Base-by-base conservation (phyloP, 2,888 invertebrate genomes). In the Aporophyla lueneburgensis region DNA sequence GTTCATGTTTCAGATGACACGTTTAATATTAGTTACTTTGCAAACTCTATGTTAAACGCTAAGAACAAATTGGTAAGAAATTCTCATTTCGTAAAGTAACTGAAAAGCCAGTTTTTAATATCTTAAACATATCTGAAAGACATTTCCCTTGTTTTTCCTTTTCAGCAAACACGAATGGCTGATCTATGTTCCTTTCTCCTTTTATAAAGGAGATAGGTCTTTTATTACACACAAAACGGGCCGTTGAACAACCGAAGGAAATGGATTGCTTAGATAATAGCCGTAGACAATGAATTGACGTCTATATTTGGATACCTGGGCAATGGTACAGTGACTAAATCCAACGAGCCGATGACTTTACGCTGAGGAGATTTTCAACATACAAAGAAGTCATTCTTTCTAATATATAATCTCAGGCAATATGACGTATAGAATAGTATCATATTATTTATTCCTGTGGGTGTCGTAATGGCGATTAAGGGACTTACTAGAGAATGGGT, bases 221-320 rank as follows among this genome's bases (percentile, higher is more conserved):
- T 76, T 78, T 85, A 74, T 76, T 74, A 69, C 61, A 16, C 62
- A 54, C 53, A 51, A 66, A 84, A 74, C 51, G 66, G 66, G 24
- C 75, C 71, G 27, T 40, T 74, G 81, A 62, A 74, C 40, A 59
- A 66, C 62, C 58, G 40, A 33, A 62, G 69, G 67, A 76, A 75
- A 73, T 74, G 68, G 54, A 71, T 79, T 74, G 68, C 73, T 81
- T 74, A 63, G 14, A 83, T 67, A 78, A 86, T 74, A 74, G 70
- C 51, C 24, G 66, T 16, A 61, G 72, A 83, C 74, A 83, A 75
- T 86, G 66, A 67, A 67, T 61, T 72, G 69, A 66, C 73, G 61
- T 61, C 63, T 71, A 74, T 63, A 62, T 74, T 73, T 73, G 49
- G 33, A 40, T 70, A 75, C 81, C 61, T 66, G 49, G n/a, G 9